Conservation (phyloP, 2,888 invertebrate genomes). For the Syrista parreyssii region DNA sequence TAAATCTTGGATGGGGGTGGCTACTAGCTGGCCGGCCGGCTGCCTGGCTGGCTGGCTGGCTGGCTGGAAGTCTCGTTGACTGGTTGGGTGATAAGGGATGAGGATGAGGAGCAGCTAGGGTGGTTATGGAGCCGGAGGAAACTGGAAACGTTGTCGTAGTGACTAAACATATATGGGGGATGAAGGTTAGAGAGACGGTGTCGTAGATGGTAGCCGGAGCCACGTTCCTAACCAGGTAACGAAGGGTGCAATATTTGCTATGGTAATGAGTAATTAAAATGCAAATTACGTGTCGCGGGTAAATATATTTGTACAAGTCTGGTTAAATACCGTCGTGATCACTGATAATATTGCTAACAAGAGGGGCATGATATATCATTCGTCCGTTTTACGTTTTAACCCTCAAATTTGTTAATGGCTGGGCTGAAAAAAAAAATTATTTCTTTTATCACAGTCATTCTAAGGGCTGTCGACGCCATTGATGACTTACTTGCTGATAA, state of each 20-base stretch:
- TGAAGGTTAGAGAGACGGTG: background rate
- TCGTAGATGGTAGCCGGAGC: conserved; percentile 20
- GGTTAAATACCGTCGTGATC: conserved; percentile 40
- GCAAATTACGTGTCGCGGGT: conserved; percentile 49
- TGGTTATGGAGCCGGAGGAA: conserved; percentile 2
- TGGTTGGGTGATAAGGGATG: background rate
- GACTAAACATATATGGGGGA: background rate
- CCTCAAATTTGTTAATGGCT: no score
- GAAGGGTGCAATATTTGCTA: conserved; percentile 52
- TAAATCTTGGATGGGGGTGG: conserved; percentile 18
- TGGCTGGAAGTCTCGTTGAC: background rate
- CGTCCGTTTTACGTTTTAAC: no score
- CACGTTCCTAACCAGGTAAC: conserved; percentile 35
- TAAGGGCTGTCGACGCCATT: no score
- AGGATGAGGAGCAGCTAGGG: background rate
- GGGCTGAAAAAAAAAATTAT: no score
- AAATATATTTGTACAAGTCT: conserved; percentile 50
- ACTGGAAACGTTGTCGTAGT: background rate
- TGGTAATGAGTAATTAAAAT: conserved; percentile 58
- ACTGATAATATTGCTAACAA: conserved; percentile 38
- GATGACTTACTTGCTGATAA: no score
- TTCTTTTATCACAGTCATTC: no score
- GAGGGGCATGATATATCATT: no score
- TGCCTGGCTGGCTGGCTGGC: background rate
- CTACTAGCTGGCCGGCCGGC: background rate